Evolutionary conservation across 2,797 vertebrate species (phyloP).

Genomic region (Crax fasciolata): DNA sequence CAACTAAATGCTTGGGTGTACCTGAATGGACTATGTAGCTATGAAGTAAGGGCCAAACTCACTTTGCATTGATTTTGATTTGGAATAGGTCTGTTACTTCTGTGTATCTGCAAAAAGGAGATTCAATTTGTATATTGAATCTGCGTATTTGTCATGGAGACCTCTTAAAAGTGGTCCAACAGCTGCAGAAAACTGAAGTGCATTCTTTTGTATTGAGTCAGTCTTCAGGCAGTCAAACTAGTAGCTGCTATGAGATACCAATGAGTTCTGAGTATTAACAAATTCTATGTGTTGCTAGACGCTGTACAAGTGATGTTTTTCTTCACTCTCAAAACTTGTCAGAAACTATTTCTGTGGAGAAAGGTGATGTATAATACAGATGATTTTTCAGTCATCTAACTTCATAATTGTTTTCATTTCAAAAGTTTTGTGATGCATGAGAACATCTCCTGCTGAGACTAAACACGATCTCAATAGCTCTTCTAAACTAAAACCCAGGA

Average conservation of each 20-base stretch:
- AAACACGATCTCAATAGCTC: conserved; percentile 19
- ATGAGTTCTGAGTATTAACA: neutral
- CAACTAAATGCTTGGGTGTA: neutral
- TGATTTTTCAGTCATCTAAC: neutral
- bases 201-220: neutral
- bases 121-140: neutral
- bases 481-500: conserved; percentile 20
- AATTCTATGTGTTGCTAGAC: neutral
- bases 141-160: neutral
- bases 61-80: neutral
- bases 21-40: neutral
- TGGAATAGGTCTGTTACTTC: neutral
- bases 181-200: neutral
- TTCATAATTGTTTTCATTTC: neutral
- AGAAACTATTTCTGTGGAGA: neutral
- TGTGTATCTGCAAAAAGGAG: neutral
- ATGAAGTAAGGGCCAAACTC: neutral
- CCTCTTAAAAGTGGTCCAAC: neutral
- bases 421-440: neutral
- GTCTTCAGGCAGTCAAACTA: neutral
- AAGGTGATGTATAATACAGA: neutral
- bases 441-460: conserved; percentile 37
- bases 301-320: neutral
- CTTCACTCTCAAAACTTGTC: neutral
- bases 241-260: neutral